Evolutionary conservation across 2,113 vertebrate species (phyloP).

Genomic region (Sylvietta virens): DNA sequence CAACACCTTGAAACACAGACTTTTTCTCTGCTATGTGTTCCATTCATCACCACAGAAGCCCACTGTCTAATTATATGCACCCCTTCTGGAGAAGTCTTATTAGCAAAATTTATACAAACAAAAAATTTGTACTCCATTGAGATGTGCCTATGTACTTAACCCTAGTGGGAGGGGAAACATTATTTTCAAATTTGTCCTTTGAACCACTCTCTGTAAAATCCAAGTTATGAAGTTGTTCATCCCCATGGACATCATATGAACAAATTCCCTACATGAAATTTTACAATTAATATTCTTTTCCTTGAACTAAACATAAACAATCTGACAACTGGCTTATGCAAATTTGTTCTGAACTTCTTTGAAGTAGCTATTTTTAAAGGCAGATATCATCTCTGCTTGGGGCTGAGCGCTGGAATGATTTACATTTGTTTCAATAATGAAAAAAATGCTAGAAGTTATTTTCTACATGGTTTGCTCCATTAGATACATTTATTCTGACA

Average conservation of each 20-base stretch:
- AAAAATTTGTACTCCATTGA: slow-evolving; percentile 38
- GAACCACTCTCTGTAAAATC: not conserved
- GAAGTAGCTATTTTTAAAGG: slow-evolving; percentile 70
- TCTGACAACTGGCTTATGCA: slow-evolving; percentile 66
- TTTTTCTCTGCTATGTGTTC: not conserved
- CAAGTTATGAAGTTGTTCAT: not conserved
- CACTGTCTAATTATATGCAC: not conserved
- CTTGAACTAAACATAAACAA: slow-evolving; percentile 64
- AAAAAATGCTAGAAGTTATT: slow-evolving; percentile 55
- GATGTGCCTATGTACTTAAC: slow-evolving; percentile 6
- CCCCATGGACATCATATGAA: slow-evolving; percentile 39
- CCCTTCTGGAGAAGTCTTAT: not conserved
- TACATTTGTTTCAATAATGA: slow-evolving; percentile 51
- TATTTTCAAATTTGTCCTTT: slow-evolving; percentile 30
- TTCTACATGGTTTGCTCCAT: slow-evolving; percentile 61
- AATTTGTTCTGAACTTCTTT: slow-evolving; percentile 67
- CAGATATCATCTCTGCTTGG: slow-evolving; percentile 64
- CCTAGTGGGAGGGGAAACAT: slow-evolving; percentile 20
- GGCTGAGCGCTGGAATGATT: slow-evolving; percentile 42
- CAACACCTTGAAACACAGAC: not conserved
- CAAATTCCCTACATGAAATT: slow-evolving; percentile 51
- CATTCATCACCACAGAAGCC: not conserved
- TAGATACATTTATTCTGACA: slow-evolving; percentile 56
- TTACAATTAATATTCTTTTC: slow-evolving; percentile 68
- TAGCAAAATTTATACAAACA: slow-evolving; percentile 17